These are phyloP conservation scores for Ptychoptera contaminata DNA, from an alignment of 2,888 invertebrate species.

Conservation along the genomic window DNA sequence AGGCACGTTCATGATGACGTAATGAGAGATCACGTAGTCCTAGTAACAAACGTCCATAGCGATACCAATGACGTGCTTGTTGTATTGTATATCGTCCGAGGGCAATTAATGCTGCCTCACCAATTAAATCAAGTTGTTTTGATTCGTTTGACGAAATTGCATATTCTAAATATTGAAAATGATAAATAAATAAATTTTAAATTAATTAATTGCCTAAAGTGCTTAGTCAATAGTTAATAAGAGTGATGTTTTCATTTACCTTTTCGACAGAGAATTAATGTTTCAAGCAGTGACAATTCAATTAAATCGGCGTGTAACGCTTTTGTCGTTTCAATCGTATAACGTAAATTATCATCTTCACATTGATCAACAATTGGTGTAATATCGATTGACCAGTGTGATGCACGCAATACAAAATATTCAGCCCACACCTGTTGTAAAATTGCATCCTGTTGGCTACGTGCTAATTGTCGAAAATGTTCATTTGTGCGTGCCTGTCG, in stretches of 20 bases:
- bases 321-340: slow-evolving; percentile 27
- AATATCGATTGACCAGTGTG: slow-evolving; percentile 38
- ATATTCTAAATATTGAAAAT: slow-evolving; percentile 16
- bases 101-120: slow-evolving; percentile 23
- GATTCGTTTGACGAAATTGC: slow-evolving; percentile 20
- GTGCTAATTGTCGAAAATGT: slow-evolving; percentile 34
- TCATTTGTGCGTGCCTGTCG: slow-evolving; percentile 39
- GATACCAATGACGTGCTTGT: slow-evolving; percentile 22
- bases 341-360: slow-evolving; percentile 23
- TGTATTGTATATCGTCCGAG: slow-evolving; percentile 26
- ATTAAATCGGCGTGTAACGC: slow-evolving; percentile 31
- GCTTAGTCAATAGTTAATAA: background rate
- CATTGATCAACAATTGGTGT: slow-evolving; percentile 24
- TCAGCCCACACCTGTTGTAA: slow-evolving; percentile 42
- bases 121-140: slow-evolving; percentile 21
- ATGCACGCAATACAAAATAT: slow-evolving; percentile 39
- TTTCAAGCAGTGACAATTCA: slow-evolving; percentile 35
- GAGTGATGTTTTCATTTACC: slow-evolving; percentile 20
- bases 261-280: slow-evolving; percentile 34
- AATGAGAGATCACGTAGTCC: slow-evolving; percentile 25
- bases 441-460: slow-evolving; percentile 37
- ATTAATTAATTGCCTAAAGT: background rate
- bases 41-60: slow-evolving; percentile 25
- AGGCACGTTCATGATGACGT: slow-evolving; percentile 21
- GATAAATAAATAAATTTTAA: background rate